These are phyloP conservation scores for Athene noctua DNA, from an alignment of 2,113 vertebrate species.

Conservation along the genomic window DNA sequence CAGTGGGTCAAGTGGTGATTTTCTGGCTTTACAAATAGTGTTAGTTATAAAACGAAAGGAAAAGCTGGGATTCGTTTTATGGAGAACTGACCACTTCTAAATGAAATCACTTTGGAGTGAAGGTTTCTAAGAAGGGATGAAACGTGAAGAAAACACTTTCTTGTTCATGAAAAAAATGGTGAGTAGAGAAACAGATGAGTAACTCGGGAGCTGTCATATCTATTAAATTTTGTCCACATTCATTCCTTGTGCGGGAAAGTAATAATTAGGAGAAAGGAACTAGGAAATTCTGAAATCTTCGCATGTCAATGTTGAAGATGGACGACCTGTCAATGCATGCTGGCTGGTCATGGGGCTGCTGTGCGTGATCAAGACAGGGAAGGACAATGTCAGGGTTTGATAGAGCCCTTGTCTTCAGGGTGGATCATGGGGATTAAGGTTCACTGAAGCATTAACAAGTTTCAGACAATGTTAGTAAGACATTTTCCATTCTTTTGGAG, in stretches of 20 bases:
- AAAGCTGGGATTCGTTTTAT: neutral
- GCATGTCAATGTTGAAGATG: neutral
- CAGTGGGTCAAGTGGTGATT: neutral
- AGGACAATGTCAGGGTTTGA: neutral
- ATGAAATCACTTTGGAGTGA: neutral
- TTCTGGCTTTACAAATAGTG: neutral
- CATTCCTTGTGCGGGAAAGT: neutral
- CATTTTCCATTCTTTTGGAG: neutral
- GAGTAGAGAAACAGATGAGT: neutral
- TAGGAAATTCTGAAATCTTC: neutral
- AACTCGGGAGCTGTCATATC: neutral
- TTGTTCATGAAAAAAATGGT: neutral
- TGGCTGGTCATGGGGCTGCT: neutral
- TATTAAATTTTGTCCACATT: neutral
- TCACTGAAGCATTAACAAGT: neutral
- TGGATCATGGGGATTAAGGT: neutral
- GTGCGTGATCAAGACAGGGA: neutral
- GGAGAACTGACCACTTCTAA: neutral
- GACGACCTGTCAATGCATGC: fast-evolving
- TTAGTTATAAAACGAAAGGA: neutral
- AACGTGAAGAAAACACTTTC: neutral
- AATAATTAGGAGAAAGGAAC: neutral
- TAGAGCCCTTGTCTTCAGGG: neutral
- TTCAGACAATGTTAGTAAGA: neutral
- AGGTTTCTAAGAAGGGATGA: neutral